These are phyloP conservation scores for Pelecanoides urinatrix DNA, from an alignment of 2,113 vertebrate species.

Conservation along the genomic window DNA sequence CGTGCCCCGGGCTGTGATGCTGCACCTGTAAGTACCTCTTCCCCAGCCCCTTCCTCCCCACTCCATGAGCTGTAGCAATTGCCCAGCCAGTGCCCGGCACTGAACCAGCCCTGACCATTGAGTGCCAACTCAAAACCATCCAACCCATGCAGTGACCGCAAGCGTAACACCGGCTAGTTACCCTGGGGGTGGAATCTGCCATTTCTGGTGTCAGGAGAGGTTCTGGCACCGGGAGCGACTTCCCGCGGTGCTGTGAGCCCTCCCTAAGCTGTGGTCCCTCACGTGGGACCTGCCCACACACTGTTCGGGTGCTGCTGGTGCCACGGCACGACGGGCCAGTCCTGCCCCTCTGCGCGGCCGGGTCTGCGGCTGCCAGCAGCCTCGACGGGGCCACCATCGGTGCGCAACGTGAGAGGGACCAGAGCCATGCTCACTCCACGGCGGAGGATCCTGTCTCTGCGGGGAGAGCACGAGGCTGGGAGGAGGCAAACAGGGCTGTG, in stretches of 20 bases:
- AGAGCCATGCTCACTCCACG: background rate
- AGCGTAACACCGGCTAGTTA: background rate
- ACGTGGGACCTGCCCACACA: background rate
- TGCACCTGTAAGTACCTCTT: constrained; percentile 52
- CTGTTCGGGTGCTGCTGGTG: background rate
- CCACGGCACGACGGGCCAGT: fast-evolving
- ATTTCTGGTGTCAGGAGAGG: background rate
- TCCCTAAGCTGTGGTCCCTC: background rate
- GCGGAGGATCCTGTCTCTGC: background rate
- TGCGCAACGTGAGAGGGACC: background rate
- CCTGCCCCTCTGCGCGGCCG: fast-evolving
- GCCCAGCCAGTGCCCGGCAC: background rate
- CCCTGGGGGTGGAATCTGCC: background rate
- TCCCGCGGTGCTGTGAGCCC: background rate
- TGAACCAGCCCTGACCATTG: background rate
- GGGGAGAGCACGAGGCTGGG: background rate
- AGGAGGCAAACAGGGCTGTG: fast-evolving
- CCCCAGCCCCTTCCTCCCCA: background rate
- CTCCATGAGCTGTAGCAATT: background rate
- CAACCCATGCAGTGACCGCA: background rate
- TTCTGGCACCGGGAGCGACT: background rate
- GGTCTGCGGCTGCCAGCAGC: background rate
- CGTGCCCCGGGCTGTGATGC: background rate
- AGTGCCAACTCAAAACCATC: background rate
- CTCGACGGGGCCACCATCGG: fast-evolving